phyloP scores from a whole-genome alignment of 53 echinoderm and acorn worm genomes.

The Patiria pectinifera region DNA sequence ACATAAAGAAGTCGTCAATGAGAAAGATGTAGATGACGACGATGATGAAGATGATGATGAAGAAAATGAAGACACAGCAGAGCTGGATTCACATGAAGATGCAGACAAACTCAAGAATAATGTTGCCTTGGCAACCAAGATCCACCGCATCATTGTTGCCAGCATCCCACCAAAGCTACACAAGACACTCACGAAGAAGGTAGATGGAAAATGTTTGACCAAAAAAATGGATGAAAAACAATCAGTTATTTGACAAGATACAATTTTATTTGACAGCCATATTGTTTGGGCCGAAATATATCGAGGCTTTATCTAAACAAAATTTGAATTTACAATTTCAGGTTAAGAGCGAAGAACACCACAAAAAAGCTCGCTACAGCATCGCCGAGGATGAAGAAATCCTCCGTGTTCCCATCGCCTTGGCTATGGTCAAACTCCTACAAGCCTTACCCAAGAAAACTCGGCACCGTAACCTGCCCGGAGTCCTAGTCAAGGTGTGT shows the following conservation, averaged over 20 bases:
- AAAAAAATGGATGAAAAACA: not conserved
- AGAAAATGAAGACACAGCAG: conserved; percentile 33
- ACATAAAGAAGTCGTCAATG: conserved; percentile 7
- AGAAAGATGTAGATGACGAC: conserved; percentile 23
- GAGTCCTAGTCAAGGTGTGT: conserved; percentile 92
- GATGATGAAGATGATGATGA: conserved; percentile 34
- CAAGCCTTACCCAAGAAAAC: conserved; percentile 79
- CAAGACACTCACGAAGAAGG: conserved; percentile 88
- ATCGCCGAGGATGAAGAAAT: conserved; percentile 83
- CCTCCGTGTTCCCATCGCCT: conserved; percentile 84
- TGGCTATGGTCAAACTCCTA: conserved; percentile 92
- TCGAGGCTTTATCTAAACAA: no score
- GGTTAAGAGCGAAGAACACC: conserved; percentile 86
- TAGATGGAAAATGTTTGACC: not conserved
- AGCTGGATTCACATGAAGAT: conserved; percentile 57
- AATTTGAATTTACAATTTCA: conserved; percentile 11
- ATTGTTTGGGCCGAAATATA: no score
- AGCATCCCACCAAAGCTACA: conserved; percentile 91
- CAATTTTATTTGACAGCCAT: no score
- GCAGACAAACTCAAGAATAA: conserved; percentile 25
- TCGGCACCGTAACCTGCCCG: conserved; percentile 77
- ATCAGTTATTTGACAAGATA: not conserved
- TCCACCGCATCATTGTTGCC: conserved; percentile 85
- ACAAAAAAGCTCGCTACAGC: conserved; percentile 77
- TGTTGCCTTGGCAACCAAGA: conserved; percentile 85